Evolutionary conservation across 2,797 vertebrate species (phyloP).

Genomic region (Semaprochilodus insignis): DNA sequence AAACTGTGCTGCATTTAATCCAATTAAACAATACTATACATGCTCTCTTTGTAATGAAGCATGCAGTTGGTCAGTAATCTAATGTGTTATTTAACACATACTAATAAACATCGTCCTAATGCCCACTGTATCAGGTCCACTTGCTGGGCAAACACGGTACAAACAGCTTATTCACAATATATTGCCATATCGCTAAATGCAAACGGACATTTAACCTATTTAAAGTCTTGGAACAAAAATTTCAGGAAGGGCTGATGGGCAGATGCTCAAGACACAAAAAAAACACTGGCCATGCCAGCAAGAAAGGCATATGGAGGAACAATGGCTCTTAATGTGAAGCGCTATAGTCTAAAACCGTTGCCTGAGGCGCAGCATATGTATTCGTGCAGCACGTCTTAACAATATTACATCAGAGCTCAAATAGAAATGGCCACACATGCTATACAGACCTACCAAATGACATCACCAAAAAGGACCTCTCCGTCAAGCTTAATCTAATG

Average conservation of each 20-base stretch:
- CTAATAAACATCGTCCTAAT: too few species aligned
- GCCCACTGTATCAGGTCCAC: too few species aligned
- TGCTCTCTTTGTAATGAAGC: too few species aligned
- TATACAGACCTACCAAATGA: not conserved
- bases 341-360: slow-evolving; percentile 28
- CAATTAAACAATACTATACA: too few species aligned
- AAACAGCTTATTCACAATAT: not conserved
- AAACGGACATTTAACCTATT: slow-evolving; percentile 22
- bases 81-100: too few species aligned
- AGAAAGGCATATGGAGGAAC: slow-evolving; percentile 25
- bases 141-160: not conserved
- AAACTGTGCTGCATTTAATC: too few species aligned
- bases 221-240: slow-evolving; percentile 11
- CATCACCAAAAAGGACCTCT: too few species aligned
- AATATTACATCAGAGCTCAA: slow-evolving; percentile 32
- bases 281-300: slow-evolving; percentile 4
- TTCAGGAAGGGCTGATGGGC: slow-evolving; percentile 11
- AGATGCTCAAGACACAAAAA: slow-evolving; percentile 6
- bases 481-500: too few species aligned
- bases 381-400: slow-evolving; percentile 24
- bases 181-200: slow-evolving; percentile 32
- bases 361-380: slow-evolving; percentile 29
- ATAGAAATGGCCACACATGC: slow-evolving; percentile 18
- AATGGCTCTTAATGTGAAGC: slow-evolving; percentile 42
- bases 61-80: too few species aligned